Conservation (phyloP, 2,888 invertebrate species). For the Cyclophora punctaria region DNA sequence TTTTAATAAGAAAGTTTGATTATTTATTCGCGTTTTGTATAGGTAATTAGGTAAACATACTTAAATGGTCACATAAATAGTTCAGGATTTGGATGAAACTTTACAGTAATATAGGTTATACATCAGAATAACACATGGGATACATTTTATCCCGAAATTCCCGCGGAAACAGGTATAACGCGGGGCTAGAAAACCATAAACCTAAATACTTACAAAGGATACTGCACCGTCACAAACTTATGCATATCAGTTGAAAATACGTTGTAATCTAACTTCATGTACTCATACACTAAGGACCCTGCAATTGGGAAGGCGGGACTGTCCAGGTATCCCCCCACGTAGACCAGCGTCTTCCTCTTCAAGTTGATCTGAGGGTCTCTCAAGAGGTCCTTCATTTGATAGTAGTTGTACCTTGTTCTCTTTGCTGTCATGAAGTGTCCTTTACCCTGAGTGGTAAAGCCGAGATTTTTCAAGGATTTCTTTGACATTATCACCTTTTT, state of each 20-base stretch:
- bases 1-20: too few relatives aligned
- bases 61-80: too few relatives aligned
- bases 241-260: constrained; percentile 39
- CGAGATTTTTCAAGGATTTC: constrained; percentile 36
- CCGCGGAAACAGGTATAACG: too few relatives aligned
- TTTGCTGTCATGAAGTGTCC: constrained; percentile 16
- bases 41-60: too few relatives aligned
- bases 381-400: constrained; percentile 32
- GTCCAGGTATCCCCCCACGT: constrained; percentile 48
- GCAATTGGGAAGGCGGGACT: constrained; percentile 33
- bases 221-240: constrained; percentile 39
- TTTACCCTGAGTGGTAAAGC: constrained; percentile 29
- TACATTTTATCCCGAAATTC: too few relatives aligned
- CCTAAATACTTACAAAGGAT: constrained; percentile 44
- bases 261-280: constrained; percentile 42
- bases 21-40: too few relatives aligned
- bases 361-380: constrained; percentile 34
- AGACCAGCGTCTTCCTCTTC: constrained; percentile 40
- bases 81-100: too few relatives aligned
- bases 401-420: constrained; percentile 39
- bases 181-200: not conserved
- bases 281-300: constrained; percentile 21
- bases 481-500: constrained; percentile 36
- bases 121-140: too few relatives aligned
- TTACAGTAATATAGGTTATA: too few relatives aligned